Evolutionary conservation across 1,140 invertebrate genomes (phyloP).

Genomic region (Triops cancriformis): DNA sequence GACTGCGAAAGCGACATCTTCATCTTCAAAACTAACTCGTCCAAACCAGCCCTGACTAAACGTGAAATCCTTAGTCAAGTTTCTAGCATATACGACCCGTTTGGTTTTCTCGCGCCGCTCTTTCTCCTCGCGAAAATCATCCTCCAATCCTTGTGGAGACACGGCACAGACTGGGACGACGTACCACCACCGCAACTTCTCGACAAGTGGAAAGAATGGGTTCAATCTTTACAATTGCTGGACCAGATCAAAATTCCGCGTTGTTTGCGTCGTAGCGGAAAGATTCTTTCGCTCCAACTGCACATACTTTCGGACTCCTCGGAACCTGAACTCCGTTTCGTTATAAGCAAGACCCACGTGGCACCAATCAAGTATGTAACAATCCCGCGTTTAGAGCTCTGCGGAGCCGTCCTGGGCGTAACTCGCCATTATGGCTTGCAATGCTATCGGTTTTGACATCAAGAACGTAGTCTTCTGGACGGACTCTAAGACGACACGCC

Average conservation of each 20-base stretch:
- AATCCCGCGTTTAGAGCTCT: not conserved
- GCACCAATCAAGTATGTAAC: not conserved
- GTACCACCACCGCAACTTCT: not conserved
- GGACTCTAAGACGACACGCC: constrained; percentile 26
- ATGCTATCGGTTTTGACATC: constrained; percentile 1
- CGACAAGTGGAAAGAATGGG: too few relatives aligned
- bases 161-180: not conserved
- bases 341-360: too few relatives aligned
- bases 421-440: not conserved
- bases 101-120: too few relatives aligned
- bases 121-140: too few relatives aligned
- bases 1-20: not conserved
- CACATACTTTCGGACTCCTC: not conserved
- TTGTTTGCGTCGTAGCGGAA: too few relatives aligned
- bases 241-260: not conserved
- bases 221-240: too few relatives aligned
- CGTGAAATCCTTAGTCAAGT: not conserved
- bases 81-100: too few relatives aligned
- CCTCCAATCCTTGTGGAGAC: too few relatives aligned
- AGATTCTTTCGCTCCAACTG: not conserved
- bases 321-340: not conserved
- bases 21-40: too few relatives aligned
- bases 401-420: not conserved
- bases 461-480: too few relatives aligned
- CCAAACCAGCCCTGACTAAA: not conserved